Base-by-base conservation (phyloP, 1,140 invertebrate species). In the Drosophila bipectinata region DNA sequence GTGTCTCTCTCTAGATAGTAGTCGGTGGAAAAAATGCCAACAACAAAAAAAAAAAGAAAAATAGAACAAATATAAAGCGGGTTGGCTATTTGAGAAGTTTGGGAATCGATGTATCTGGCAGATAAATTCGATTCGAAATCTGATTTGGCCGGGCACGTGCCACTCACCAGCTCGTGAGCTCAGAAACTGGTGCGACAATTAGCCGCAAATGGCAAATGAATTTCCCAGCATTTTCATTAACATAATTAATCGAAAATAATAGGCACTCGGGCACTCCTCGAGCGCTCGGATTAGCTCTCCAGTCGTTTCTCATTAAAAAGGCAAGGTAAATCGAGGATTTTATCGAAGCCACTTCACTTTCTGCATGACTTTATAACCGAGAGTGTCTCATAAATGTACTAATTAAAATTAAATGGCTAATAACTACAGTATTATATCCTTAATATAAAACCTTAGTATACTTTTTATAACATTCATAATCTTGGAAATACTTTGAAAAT, bases 201-300 rank as follows among this genome's bases (percentile, higher is more conserved):
- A 87, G 82, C 75, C 82, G 74, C 78, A 87, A 87, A 88, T 87
- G 74, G 63, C 61, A 77, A 85, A 82, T 68, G 74, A 75, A 87
- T 87, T 87, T 77, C 52, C 60, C 55, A 60, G 54, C 55, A 74
- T 79, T 79, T 75, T 75, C 71, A 84, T 84, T 79, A 76, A 61
- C 67, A 85, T 81, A 77, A 84, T 80, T 84, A 80, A 85, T 64
- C 63, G 72, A 63, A 68, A 85, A 71, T 61, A 62, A 12, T n/a
- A n/a, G 34, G 34, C 34, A 37, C 34, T 37, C 34, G 34, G 34
- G 3, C 34, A 37, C 34, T 37, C 34, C 34, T 37, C 3, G 49
- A 28, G 24, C 6, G 26, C 26, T 32, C n/a, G 49, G 49, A 52
- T 52, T 32, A 52, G 12, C 49, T 32, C 49, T 18, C 14, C 8